Evolutionary conservation across 2,888 invertebrate species (phyloP), one percentile per base, ranked within the genome.

Genomic region (Habrosyne pyritoides): DNA sequence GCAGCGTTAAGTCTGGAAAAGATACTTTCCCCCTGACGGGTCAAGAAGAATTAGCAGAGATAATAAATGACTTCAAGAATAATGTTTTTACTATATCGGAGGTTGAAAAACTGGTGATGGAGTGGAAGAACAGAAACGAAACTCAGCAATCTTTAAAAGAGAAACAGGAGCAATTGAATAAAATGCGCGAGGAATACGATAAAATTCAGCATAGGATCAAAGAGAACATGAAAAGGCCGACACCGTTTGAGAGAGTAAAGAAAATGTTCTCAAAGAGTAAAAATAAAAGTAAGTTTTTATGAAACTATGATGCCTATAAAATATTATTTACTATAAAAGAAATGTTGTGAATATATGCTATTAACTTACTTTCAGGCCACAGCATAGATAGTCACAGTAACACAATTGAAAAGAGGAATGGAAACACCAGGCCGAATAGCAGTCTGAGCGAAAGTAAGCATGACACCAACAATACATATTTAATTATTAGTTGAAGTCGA

Each of bases 61-160:
- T 98, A 53, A 96, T 98, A 79, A 96, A 95, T 75, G 97, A 97
- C 75, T 97, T 97, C 75, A 97, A 98, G 83, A 97, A 97, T 75
- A 97, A 97, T 76, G 97, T 97, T 2, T 96, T 97, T 66, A 96
- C 96, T 0, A 96, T 98, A 75, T 94, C 95, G 0, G 97, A 97
- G 88, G 96, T 97, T 0, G 97, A 97, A 82, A 94, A 96, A 68
- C 89, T 98, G 53, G 97, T 98, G 0, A 96, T 96, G 82, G 96
- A 96, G 75, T 98, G 98, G 98, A 95, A 95, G 74, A 97, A 96
- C 70, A 94, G 97, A 56, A 97, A 97, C 71, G 97, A 97, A 81
- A 97, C 97, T 0, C 96, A 97, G 71, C 96, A 96, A 73, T 97
- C 97, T 1, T 94, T 97, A 69, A 96, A 96, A 74, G 97, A 97